Percentiles rank a stretch among this genome's conserved stretches.
Evolutionary conservation across 2,113 vertebrate genomes (phyloP).

Genomic region (Sylvietta virens): DNA sequence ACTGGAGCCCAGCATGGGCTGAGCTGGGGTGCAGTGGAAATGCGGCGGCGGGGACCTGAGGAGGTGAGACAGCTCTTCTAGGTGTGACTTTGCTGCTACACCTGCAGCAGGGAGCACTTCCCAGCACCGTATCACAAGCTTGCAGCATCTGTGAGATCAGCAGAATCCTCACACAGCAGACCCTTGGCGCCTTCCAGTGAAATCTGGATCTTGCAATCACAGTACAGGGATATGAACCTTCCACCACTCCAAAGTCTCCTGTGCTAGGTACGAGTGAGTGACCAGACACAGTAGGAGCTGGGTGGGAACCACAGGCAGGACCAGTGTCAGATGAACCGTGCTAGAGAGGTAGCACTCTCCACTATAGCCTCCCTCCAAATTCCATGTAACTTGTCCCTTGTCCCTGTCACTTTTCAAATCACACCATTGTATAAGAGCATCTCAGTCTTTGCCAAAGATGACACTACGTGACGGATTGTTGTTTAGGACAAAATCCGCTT

Average conservation of each 20-base stretch:
- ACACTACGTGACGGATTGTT: not conserved
- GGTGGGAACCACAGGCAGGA: not conserved
- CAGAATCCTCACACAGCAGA: not conserved
- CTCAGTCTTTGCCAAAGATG: not conserved
- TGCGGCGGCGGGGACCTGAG: rapidly evolving
- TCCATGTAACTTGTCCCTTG: not conserved
- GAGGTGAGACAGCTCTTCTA: not conserved
- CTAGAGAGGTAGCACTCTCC: not conserved
- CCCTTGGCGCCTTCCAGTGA: not conserved
- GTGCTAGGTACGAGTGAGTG: not conserved
- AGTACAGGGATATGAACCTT: not conserved
- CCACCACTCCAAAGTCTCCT: not conserved
- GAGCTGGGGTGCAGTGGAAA: not conserved
- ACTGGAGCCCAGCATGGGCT: not conserved
- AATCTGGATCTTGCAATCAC: not conserved
- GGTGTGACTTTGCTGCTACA: not conserved
- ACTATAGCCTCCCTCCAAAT: not conserved
- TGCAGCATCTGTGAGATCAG: not conserved
- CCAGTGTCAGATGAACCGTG: not conserved
- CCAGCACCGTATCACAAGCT: not conserved
- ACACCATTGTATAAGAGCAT: not conserved
- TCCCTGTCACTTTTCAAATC: not conserved
- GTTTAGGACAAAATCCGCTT: not conserved
- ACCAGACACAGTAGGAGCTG: not conserved
- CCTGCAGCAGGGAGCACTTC: not conserved